Conservation (phyloP, 2,797 vertebrate species). For the Tachyglossus aculeatus region DNA sequence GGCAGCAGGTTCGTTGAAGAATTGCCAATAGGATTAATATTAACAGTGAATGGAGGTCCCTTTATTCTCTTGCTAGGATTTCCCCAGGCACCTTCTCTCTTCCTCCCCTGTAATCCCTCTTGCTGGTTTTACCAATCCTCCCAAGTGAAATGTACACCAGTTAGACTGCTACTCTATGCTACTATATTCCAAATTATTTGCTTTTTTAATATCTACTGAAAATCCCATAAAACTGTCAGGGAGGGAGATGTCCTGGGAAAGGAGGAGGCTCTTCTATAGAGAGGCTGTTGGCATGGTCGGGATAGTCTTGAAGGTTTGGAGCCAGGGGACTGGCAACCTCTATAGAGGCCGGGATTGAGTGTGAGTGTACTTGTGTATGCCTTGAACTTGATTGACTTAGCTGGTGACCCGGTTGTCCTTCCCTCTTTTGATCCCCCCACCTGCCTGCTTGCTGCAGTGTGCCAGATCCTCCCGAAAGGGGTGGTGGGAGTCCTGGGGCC, state of each 20-base stretch:
- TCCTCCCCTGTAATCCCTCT: too few relatives aligned
- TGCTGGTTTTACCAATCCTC: too few relatives aligned
- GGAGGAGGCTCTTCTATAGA: not conserved
- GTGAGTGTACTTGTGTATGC: too few relatives aligned
- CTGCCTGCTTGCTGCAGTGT: conserved; percentile 80
- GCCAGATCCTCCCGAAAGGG: conserved; percentile 97
- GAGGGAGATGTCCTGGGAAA: not conserved
- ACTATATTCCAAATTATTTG: conserved; percentile 45
- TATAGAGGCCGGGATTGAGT: too few relatives aligned
- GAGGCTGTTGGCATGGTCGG: not conserved
- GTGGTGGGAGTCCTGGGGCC: conserved; percentile 96
- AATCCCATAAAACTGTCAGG: conserved; percentile 22
- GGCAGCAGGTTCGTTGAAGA: too few relatives aligned
- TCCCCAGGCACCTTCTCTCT: too few relatives aligned
- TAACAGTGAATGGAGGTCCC: too few relatives aligned
- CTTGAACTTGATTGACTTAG: not conserved
- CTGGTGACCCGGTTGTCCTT: conserved; percentile 11
- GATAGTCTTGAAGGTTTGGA: accelerated
- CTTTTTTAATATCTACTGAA: conserved; percentile 30
- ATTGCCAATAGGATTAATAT: too few relatives aligned
- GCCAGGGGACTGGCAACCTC: not conserved
- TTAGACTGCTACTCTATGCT: conserved; percentile 36
- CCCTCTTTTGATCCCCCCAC: not conserved
- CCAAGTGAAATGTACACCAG: conserved; percentile 6
- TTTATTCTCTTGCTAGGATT: too few relatives aligned